Percentiles rank a stretch among this genome's conserved stretches.
phyloP scores from a whole-genome alignment of 1,140 invertebrate genomes.

The Drosophila tristis region DNA sequence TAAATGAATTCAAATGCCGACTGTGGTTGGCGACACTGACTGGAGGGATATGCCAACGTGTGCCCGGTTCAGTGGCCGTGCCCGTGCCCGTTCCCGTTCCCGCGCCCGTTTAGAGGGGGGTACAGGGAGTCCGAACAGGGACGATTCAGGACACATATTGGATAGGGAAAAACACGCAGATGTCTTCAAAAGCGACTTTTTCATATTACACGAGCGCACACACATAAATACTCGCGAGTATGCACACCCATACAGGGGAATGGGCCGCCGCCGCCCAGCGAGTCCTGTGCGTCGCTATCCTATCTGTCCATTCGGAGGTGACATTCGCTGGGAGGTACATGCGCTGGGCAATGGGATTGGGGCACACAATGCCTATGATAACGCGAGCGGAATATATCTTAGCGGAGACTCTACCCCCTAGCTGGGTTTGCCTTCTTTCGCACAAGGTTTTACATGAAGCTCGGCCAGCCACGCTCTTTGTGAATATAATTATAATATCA shows the following conservation, averaged over 20 bases:
- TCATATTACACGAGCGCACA: slow-evolving; percentile 9
- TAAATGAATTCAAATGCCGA: slow-evolving; percentile 75
- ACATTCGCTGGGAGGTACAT: background rate
- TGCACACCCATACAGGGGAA: background rate
- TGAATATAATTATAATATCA: too few relatives aligned
- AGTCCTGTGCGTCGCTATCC: slow-evolving; percentile 25
- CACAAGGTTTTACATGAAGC: too few relatives aligned
- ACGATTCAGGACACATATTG: slow-evolving; percentile 39
- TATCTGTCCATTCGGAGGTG: slow-evolving; percentile 10
- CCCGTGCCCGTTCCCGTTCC: too few relatives aligned
- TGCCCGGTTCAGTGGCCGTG: too few relatives aligned
- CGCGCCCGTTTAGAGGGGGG: background rate
- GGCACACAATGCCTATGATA: too few relatives aligned
- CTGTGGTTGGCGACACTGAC: slow-evolving; percentile 47
- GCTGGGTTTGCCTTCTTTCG: too few relatives aligned
- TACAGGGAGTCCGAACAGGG: slow-evolving; percentile 9
- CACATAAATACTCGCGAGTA: background rate
- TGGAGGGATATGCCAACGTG: background rate
- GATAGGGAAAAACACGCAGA: slow-evolving; percentile 61
- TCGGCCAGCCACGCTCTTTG: too few relatives aligned
- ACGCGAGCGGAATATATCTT: too few relatives aligned
- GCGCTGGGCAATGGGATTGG: too few relatives aligned
- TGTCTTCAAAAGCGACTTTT: slow-evolving; percentile 53
- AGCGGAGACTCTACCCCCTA: too few relatives aligned
- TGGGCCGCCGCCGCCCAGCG: background rate